Evolutionary conservation across 2,113 vertebrate species (phyloP), one percentile per base, ranked within the genome.

Genomic region (Sturnus vulgaris): DNA sequence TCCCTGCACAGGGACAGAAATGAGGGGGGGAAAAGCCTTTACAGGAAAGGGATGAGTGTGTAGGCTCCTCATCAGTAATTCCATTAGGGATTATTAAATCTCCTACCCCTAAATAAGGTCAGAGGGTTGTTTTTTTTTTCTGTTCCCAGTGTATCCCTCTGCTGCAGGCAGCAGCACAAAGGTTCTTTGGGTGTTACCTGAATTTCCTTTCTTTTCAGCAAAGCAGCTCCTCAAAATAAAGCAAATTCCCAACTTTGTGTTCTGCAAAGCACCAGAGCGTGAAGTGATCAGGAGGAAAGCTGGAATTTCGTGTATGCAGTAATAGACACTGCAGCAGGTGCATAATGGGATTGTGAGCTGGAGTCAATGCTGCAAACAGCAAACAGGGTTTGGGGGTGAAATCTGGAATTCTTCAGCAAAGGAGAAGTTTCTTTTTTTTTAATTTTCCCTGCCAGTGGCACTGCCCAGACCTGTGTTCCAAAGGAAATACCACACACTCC

Each of bases 1-100:
- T 68, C 61, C 49, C 53, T 69, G 56, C 40, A 49, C 82, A 37
- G 64, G 23, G 12, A 15, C 46, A 50, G 25, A 42, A 27, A 21
- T 10, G 57, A 44, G 27, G 3, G 7, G 9, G 10, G 1, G 1
- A 11, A 75, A 39, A 12, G 13, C 44, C 49, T 64, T 93, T 61
- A 44, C 64, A 81, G 72, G 93, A 84, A 91, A 72, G 59, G 81
- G 73, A 91, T 61, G 69, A 94, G 63, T 24, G n/a, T 52, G 83
- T 56, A 86, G 56, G 82, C 59, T 69, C 82, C 55, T 77, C 46
- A 65, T 12, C 69, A 53, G 59, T 33, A 88, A 90, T 91, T 83
- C 57, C 55, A 91, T 80, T 72, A 68, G 44, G 85, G 50, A 72
- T 86, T 79, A 94, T 92, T 94, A 88, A 91, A 88, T 86, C 80